A percentile compares a stretch with the other conserved stretches of the same genome.
phyloP scores from a whole-genome alignment of 2,888 invertebrate species.

The Nomada fucata region DNA sequence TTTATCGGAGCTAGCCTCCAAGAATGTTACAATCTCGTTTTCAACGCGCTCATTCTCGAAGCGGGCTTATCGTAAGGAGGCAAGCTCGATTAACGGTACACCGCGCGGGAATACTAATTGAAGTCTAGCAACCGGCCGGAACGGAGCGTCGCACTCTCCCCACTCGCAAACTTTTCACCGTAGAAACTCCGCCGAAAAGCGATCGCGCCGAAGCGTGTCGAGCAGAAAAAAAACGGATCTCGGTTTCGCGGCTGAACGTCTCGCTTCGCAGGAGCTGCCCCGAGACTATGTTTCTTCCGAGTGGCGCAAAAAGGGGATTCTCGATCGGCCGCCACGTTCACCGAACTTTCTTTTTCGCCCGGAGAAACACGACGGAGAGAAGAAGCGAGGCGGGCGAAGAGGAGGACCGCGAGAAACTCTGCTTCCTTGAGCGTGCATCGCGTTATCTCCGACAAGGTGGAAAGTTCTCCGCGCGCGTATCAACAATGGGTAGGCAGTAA shows the following conservation, averaged over 20 bases:
- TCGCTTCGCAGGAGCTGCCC: slow-evolving; percentile 4
- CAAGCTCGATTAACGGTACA: slow-evolving; percentile 23
- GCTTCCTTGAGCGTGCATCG: slow-evolving; percentile 46
- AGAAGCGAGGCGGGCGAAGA: background rate
- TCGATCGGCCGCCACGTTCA: slow-evolving; percentile 39
- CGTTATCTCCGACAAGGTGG: slow-evolving; percentile 37
- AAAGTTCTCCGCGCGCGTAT: slow-evolving; percentile 47
- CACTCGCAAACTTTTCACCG: background rate
- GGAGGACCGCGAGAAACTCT: slow-evolving; percentile 35
- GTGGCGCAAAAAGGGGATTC: slow-evolving; percentile 35
- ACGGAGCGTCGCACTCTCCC: background rate
- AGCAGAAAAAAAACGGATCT: background rate
- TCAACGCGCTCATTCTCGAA: slow-evolving; percentile 53
- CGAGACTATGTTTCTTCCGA: slow-evolving; percentile 11
- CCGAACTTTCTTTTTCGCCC: slow-evolving; percentile 58
- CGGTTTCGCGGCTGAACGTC: slow-evolving; percentile 10
- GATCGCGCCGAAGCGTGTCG: no score
- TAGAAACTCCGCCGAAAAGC: background rate
- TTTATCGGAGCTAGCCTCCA: slow-evolving; percentile 58
- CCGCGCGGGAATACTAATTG: slow-evolving; percentile 22
- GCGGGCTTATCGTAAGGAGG: slow-evolving; percentile 54
- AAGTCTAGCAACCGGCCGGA: background rate
- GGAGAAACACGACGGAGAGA: background rate
- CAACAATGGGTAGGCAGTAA: slow-evolving; percentile 28
- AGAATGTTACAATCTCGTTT: slow-evolving; percentile 50